Evolutionary conservation across 2,113 vertebrate genomes (phyloP).

Genomic region (Casuarius casuarius): DNA sequence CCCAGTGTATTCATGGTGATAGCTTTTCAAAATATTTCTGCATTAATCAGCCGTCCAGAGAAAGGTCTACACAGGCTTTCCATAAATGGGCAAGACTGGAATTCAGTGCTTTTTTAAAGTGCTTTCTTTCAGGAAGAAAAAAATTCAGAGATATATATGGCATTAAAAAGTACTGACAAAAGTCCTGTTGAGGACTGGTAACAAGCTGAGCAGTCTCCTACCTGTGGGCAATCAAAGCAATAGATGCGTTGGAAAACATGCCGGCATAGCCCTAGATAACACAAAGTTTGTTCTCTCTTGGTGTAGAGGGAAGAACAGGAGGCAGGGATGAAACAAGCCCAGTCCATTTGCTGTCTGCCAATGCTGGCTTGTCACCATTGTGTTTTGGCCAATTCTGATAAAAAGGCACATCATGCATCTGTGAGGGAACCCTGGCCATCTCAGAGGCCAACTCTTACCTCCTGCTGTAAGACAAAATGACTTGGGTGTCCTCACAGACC

Average conservation of each 20-base stretch:
- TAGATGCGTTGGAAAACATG: neutral
- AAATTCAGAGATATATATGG: neutral
- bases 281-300: neutral
- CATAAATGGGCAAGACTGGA: neutral
- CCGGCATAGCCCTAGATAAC: neutral
- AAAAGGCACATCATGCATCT: neutral
- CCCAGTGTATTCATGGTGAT: neutral
- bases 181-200: neutral
- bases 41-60: neutral
- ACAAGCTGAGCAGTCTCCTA: neutral
- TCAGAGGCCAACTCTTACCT: neutral
- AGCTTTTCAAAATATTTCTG: conserved; percentile 4
- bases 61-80: neutral
- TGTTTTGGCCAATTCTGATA: neutral
- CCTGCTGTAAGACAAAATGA: neutral
- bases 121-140: neutral
- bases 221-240: neutral
- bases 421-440: neutral
- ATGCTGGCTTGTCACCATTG: rapidly evolving
- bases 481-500: neutral
- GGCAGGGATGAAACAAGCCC: neutral
- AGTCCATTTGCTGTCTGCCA: neutral
- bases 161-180: neutral
- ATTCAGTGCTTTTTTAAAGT: neutral
- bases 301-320: neutral